These are phyloP conservation scores for Halictus rubicundus DNA, from an alignment of 1,140 invertebrate genomes.

Conservation along the genomic window DNA sequence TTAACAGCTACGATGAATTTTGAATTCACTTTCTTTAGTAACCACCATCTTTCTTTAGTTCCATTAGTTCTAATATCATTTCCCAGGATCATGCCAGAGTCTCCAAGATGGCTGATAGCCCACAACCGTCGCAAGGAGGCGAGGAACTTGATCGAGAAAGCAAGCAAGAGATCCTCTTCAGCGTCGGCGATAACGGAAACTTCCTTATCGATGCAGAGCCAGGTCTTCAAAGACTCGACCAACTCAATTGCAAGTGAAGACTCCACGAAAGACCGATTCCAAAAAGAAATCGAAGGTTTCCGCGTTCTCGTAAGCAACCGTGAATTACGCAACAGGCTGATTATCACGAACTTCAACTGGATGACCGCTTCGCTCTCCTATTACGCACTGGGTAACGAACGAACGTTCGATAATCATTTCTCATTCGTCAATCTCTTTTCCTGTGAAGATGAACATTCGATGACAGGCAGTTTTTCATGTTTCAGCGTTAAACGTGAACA, in stretches of 20 bases:
- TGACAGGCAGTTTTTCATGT: neutral
- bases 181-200: neutral
- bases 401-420: too few species aligned
- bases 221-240: neutral
- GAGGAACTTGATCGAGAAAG: constrained; percentile 60
- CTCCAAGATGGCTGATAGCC: constrained; percentile 78
- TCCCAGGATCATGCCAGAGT: constrained; percentile 78
- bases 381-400: constrained; percentile 71
- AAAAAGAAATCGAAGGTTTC: constrained; percentile 22
- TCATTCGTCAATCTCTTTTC: too few species aligned
- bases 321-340: constrained; percentile 68
- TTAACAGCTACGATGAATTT: too few species aligned
- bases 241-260: neutral
- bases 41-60: too few species aligned
- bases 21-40: too few species aligned
- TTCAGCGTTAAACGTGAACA: constrained; percentile 80
- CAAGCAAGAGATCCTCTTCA: constrained; percentile 12
- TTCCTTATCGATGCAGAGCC: neutral
- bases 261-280: neutral
- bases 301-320: constrained; percentile 48
- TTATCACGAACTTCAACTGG: constrained; percentile 74
- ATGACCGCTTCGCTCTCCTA: constrained; percentile 80
- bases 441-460: too few species aligned
- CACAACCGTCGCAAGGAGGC: constrained; percentile 72
- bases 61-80: too few species aligned